phyloP scores from a whole-genome alignment of 2,888 invertebrate genomes.

The Calameuta idolon region DNA sequence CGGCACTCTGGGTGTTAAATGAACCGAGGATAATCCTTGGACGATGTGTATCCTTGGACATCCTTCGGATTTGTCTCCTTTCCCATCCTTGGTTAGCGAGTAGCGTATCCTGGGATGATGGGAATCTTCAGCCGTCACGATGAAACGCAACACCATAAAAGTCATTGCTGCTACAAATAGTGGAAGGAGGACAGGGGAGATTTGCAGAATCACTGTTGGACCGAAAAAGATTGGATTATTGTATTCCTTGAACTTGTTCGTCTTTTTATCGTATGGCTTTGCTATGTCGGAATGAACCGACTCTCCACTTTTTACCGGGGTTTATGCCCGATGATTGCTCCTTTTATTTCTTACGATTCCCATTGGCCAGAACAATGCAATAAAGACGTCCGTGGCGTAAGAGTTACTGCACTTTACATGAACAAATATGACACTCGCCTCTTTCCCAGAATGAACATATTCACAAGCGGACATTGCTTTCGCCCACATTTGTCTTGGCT shows the following conservation, averaged over 20 bases:
- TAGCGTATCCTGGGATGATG: too few species aligned
- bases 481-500: slow-evolving; percentile 49
- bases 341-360: slow-evolving; percentile 23
- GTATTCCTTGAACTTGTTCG: too few species aligned
- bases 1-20: slow-evolving; percentile 8
- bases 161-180: too few species aligned
- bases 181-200: too few species aligned
- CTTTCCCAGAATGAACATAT: slow-evolving; percentile 32
- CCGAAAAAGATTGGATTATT: too few species aligned
- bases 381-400: slow-evolving; percentile 51
- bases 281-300: too few species aligned
- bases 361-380: slow-evolving; percentile 40
- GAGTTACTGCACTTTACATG: slow-evolving; percentile 38
- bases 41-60: not conserved
- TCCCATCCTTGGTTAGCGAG: not conserved
- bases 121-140: too few species aligned
- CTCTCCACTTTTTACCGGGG: too few species aligned
- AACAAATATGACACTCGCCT: slow-evolving; percentile 57
- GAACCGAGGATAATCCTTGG: slow-evolving; percentile 6
- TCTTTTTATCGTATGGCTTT: too few species aligned
- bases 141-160: too few species aligned
- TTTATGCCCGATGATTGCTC: not conserved
- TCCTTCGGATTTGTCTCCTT: not conserved
- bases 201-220: too few species aligned
- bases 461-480: slow-evolving; percentile 50